A percentile compares a stretch with the other conserved stretches of the same genome.
phyloP scores from a whole-genome alignment of 2,888 invertebrate species.

The Pheosia tremula region DNA sequence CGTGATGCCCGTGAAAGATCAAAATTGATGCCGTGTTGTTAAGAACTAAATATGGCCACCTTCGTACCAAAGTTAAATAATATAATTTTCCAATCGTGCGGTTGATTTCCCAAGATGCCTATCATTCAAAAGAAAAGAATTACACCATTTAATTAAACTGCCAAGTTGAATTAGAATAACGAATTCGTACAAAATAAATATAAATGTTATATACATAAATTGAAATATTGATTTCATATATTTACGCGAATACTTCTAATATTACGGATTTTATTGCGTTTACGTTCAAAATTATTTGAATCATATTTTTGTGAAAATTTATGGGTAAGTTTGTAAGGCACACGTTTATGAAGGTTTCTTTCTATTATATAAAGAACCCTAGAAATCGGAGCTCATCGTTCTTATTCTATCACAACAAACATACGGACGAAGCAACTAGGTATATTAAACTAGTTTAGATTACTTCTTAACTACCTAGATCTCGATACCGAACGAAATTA shows the following conservation, averaged over 20 bases:
- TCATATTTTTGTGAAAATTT: no score
- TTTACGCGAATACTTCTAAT: no score
- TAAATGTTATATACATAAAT: neutral
- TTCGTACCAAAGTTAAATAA: neutral
- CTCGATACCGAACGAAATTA: neutral
- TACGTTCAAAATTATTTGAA: no score
- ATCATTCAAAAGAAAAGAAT: neutral
- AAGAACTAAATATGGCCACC: no score
- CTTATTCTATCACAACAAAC: neutral
- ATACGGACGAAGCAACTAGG: neutral
- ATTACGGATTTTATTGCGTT: no score
- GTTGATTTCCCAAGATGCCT: constrained; percentile 1
- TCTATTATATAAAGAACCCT: no score
- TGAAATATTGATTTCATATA: no score
- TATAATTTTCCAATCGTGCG: constrained; percentile 6
- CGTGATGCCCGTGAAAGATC: no score
- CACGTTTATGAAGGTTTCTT: no score
- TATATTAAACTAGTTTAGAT: neutral
- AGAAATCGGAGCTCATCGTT: neutral
- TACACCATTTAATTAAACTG: neutral
- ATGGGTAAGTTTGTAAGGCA: no score
- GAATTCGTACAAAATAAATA: neutral
- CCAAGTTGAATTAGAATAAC: neutral
- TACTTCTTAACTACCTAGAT: neutral
- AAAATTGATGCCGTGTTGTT: no score